Base-by-base conservation (phyloP, 2,113 vertebrate species). In the Copsychus sechellarum region DNA sequence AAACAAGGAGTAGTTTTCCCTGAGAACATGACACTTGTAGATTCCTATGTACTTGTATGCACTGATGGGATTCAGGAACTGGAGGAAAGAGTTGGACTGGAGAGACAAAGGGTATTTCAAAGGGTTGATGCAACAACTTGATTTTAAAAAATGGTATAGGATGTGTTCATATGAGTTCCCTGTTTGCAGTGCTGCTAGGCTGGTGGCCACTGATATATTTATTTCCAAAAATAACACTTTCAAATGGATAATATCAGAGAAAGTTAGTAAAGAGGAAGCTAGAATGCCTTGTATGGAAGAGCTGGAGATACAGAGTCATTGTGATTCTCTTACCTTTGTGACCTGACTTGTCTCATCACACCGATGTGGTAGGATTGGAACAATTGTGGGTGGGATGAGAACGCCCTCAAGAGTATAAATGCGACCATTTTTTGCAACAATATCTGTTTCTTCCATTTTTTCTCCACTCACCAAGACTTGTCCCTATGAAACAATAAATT, bases 281-380 rank as follows among this genome's bases (percentile, higher is more conserved):
- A 28, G n/a, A 85, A 15, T 24, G 3, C 36, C 8, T 57, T 48
- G 6, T 16, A 8, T 24, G 9, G 42, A 78, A 29, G 31, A 53
- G 3, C 4, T 48, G 40, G 33, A 70, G n/a, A 21, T n/a, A 48
- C 33, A n/a, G 22, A 29, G 48, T 67, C 45, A 6, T 47, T 0
- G 0, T 47, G 26, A 25, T 43, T 53, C 34, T 64, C 98, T 97
- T 97, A 99, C 99, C 98, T 72, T 81, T 87, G 92, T 38, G 29
- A 97, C 29, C 43, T 97, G 96, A 65, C 21, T 97, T 4, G 65
- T 97, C 60, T 98, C 58, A 3, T 99, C 98, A 95, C 99, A 99
- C 66, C 98, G 95, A 42, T 98, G 98, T 19, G 99, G 99, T 62
- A 99, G 97, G 88, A 99, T 97, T 3, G 99, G 99, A 70, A 98